Evolutionary conservation across 2,113 vertebrate species (phyloP).

Genomic region (Procavia capensis): DNA sequence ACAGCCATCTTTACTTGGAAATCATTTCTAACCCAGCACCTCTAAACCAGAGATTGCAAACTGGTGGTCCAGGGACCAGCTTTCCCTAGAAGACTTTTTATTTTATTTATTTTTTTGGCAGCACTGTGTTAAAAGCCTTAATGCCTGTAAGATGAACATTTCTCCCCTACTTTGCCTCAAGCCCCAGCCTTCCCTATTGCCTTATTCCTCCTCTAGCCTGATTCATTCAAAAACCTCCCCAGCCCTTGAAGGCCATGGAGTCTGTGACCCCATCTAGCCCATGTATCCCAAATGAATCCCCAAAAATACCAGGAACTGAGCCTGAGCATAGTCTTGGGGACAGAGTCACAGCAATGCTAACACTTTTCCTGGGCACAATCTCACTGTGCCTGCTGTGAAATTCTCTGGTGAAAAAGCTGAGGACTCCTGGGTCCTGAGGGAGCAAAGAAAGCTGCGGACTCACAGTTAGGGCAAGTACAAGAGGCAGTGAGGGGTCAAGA

Average conservation of each 20-base stretch:
- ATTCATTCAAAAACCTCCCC: accelerated
- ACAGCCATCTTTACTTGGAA: accelerated
- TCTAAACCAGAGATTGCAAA: neutral
- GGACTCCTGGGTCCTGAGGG: neutral
- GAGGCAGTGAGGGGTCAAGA: neutral
- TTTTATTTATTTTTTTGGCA: too few relatives aligned
- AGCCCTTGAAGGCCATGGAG: neutral
- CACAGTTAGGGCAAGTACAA: accelerated
- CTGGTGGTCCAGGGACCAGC: neutral
- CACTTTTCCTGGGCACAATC: neutral
- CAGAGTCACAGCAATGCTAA: accelerated
- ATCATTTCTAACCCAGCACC: neutral
- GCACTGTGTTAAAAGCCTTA: accelerated
- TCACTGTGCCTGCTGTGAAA: neutral
- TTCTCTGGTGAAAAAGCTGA: neutral
- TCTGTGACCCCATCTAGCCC: neutral
- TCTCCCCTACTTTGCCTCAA: neutral
- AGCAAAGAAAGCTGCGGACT: neutral
- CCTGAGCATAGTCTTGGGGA: neutral
- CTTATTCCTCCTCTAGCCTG: neutral
- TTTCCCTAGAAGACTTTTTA: neutral
- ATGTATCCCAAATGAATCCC: neutral
- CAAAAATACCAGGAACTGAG: accelerated
- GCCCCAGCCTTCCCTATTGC: neutral
- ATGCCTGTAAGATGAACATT: accelerated